phyloP scores from a whole-genome alignment of 2,113 vertebrate genomes.

The Maccullochella peelii region DNA sequence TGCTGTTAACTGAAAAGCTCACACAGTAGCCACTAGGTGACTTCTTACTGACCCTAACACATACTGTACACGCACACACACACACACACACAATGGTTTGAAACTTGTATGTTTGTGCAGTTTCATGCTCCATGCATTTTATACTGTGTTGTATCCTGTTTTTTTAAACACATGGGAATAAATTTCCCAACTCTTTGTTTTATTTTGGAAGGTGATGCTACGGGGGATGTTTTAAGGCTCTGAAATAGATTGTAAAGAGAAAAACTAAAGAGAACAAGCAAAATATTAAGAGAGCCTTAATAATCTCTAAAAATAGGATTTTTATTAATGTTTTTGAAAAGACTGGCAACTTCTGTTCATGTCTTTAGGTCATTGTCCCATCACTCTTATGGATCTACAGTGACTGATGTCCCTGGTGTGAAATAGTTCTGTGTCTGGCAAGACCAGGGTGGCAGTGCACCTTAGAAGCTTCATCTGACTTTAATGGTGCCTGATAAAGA shows the following conservation, averaged over 20 bases:
- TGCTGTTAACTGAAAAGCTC: background rate
- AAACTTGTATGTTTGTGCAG: background rate
- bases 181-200: background rate
- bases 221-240: background rate
- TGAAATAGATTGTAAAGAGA: background rate
- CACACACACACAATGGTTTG: too few relatives aligned
- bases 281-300: background rate
- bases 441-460: conserved; percentile 20
- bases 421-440: conserved; percentile 14
- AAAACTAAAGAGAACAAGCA: background rate
- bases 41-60: conserved; percentile 3
- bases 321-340: background rate
- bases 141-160: too few relatives aligned
- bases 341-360: background rate
- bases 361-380: background rate
- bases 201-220: background rate
- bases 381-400: background rate
- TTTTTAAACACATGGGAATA: background rate
- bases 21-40: conserved; percentile 23
- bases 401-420: conserved; percentile 17
- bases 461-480: conserved; percentile 51
- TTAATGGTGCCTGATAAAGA: conserved; percentile 58
- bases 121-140: background rate
- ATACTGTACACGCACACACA: background rate
- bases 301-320: background rate